phyloP scores from a whole-genome alignment of 1,140 invertebrate genomes.

The Pseudomyrmex dendroicus region DNA sequence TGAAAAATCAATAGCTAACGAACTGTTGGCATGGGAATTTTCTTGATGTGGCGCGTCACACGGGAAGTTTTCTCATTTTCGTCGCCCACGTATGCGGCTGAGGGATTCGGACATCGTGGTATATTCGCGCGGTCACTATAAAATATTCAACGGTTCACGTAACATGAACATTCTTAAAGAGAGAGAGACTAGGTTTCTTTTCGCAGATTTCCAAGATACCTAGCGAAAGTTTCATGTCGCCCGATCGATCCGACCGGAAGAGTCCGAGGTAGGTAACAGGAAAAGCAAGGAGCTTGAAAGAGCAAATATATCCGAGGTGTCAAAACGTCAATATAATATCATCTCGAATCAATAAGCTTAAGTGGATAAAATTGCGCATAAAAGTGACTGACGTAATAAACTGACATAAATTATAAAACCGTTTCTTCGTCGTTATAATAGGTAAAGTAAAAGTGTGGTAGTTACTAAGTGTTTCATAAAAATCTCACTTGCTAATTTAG shows the following conservation, averaged over 20 bases:
- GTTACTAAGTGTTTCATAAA: not conserved
- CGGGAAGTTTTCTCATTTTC: constrained; percentile 29
- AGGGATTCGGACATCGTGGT: not conserved
- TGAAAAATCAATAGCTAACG: constrained; percentile 47
- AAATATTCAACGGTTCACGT: constrained; percentile 39
- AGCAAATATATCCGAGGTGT: constrained; percentile 11
- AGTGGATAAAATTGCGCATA: not conserved
- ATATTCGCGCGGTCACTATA: not conserved
- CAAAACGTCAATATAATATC: constrained; percentile 18
- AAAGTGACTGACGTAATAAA: not conserved
- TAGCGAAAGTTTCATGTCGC: constrained; percentile 25
- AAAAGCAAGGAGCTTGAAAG: not conserved
- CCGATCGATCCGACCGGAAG: constrained; percentile 27
- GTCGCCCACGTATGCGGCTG: not conserved
- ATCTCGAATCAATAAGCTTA: not conserved
- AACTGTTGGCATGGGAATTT: constrained; percentile 33
- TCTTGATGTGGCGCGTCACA: not conserved
- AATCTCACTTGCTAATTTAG: not conserved
- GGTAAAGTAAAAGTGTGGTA: not conserved
- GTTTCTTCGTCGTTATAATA: not conserved
- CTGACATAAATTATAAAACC: constrained; percentile 7
- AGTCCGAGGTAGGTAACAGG: not conserved
- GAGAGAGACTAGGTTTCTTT: constrained; percentile 3
- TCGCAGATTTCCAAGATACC: constrained; percentile 23
- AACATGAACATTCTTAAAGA: constrained; percentile 1